These are phyloP conservation scores for Machaerirhynchus nigripectus DNA, from an alignment of 2,113 vertebrate genomes.

Conservation along the genomic window DNA sequence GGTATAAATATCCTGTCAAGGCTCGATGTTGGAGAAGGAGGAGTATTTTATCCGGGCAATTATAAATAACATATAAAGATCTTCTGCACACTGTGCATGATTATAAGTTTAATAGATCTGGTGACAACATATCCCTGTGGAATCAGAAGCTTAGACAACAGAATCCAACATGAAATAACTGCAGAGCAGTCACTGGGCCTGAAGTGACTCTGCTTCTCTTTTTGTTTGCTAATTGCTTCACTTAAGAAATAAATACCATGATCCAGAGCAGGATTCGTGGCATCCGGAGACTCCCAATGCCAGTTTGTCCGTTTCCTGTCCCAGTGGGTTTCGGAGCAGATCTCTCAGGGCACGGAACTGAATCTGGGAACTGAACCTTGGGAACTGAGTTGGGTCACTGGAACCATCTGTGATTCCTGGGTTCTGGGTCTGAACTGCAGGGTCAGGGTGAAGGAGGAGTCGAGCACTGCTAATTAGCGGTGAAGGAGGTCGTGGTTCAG, in stretches of 20 bases:
- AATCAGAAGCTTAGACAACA: neutral
- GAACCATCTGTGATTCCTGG: neutral
- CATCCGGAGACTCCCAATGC: neutral
- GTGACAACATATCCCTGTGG: neutral
- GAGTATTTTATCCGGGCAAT: neutral
- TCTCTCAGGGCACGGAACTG: neutral
- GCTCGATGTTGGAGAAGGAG: neutral
- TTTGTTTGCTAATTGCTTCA: neutral
- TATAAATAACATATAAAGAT: neutral
- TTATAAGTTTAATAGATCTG: neutral
- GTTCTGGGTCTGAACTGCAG: neutral
- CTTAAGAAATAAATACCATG: neutral
- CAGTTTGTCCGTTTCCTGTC: neutral
- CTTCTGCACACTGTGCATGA: neutral
- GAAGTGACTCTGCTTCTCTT: neutral
- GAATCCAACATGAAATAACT: neutral
- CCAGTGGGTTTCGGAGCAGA: neutral
- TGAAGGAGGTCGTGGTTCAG: neutral
- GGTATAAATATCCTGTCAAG: neutral
- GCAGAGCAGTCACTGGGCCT: neutral
- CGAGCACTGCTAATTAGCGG: neutral
- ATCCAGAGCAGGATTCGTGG: neutral
- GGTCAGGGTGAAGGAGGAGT: neutral
- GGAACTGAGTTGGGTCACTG: too few relatives aligned
- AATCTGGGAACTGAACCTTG: neutral